phyloP scores from a whole-genome alignment of 2,113 vertebrate species.

The Tetraodon nigroviridis region DNA sequence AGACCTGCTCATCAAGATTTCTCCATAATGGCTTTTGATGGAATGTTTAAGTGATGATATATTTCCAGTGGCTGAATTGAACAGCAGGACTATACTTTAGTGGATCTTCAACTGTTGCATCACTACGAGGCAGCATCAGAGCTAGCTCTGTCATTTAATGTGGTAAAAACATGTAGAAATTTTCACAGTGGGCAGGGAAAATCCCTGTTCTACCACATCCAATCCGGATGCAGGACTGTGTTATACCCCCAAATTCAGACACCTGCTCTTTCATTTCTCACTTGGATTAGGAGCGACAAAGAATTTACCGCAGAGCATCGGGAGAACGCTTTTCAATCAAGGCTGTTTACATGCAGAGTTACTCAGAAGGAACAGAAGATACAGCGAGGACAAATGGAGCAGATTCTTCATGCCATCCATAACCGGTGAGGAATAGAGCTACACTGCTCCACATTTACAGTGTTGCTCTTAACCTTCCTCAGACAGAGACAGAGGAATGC shows the following conservation, averaged over 20 bases:
- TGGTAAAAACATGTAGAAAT: too few relatives aligned
- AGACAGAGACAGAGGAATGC: slow-evolving; percentile 12
- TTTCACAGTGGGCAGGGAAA: too few relatives aligned
- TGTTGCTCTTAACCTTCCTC: slow-evolving; percentile 38
- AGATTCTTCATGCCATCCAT: slow-evolving; percentile 35
- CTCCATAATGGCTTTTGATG: too few relatives aligned
- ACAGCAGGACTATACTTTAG: too few relatives aligned
- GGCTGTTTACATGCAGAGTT: slow-evolving; percentile 3
- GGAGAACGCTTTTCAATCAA: slow-evolving; percentile 20
- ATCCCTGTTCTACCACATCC: too few relatives aligned
- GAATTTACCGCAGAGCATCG: background rate
- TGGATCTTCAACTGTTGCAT: too few relatives aligned
- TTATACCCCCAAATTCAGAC: background rate
- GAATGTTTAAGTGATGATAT: too few relatives aligned
- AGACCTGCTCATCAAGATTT: too few relatives aligned
- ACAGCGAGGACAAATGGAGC: slow-evolving; percentile 17
- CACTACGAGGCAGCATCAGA: too few relatives aligned
- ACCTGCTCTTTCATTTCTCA: background rate
- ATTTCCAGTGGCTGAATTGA: too few relatives aligned
- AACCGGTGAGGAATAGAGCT: slow-evolving; percentile 41
- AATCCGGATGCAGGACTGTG: too few relatives aligned
- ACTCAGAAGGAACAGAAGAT: slow-evolving; percentile 12
- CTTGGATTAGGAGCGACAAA: slow-evolving; percentile 6
- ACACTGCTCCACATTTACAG: slow-evolving; percentile 41
- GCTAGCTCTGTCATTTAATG: too few relatives aligned